Conservation (phyloP, 2,888 invertebrate species). For the Atethmia centrago region DNA sequence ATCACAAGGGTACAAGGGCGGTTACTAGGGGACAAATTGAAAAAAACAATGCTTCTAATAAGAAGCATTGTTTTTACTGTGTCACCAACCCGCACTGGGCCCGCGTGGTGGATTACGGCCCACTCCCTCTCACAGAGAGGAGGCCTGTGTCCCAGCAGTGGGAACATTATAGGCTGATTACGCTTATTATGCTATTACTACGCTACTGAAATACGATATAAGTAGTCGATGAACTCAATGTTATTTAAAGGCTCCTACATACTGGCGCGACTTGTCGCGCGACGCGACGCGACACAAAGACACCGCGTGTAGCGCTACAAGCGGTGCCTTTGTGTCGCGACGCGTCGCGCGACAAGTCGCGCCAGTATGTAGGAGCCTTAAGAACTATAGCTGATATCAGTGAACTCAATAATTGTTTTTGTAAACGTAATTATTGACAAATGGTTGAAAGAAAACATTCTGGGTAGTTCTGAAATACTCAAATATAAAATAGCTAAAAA, state of each 20-base stretch:
- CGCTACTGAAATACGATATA: background rate
- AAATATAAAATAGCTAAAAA: background rate
- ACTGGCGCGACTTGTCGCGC: too few relatives aligned
- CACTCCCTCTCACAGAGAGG: too few relatives aligned
- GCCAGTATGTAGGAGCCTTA: too few relatives aligned
- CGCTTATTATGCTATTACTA: background rate
- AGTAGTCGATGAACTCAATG: constrained; percentile 26
- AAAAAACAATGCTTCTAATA: background rate
- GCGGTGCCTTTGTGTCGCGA: too few relatives aligned
- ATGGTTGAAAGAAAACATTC: background rate
- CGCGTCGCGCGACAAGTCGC: too few relatives aligned
- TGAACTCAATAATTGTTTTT: constrained; percentile 18
- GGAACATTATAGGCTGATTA: too few relatives aligned
- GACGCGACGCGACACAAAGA: too few relatives aligned
- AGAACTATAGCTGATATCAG: background rate
- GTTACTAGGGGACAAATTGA: constrained; percentile 14
- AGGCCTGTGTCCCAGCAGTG: too few relatives aligned
- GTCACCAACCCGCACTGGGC: too few relatives aligned
- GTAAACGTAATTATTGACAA: background rate
- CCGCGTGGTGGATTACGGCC: too few relatives aligned
- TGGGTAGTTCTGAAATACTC: background rate
- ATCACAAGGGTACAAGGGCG: background rate
- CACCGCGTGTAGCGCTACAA: too few relatives aligned
- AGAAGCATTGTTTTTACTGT: background rate
- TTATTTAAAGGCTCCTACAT: too few relatives aligned